A percentile compares a stretch with the other conserved stretches of the same genome.
phyloP scores from a whole-genome alignment of 2,797 vertebrate species.

The Ibycter americanus region DNA sequence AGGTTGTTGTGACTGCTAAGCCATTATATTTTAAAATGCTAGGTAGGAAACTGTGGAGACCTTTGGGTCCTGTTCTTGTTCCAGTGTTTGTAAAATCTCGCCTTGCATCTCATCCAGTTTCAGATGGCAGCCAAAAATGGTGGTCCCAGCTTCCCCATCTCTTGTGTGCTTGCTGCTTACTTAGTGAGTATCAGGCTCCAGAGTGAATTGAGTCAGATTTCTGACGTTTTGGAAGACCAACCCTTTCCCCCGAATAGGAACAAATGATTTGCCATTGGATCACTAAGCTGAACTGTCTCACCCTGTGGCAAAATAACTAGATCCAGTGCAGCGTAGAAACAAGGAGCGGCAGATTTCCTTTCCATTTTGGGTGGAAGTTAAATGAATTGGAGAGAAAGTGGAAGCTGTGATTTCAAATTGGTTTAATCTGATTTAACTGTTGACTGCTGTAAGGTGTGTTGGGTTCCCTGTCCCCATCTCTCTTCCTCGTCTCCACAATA shows the following conservation, averaged over 20 bases:
- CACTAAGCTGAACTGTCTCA: background rate
- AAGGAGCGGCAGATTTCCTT: background rate
- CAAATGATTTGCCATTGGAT: background rate
- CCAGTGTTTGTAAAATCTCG: background rate
- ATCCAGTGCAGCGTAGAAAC: background rate
- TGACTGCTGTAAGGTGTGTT: background rate
- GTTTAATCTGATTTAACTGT: background rate
- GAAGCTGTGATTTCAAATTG: background rate
- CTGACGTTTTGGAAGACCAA: background rate
- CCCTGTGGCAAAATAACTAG: background rate
- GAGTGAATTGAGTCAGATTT: background rate
- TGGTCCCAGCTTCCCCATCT: background rate
- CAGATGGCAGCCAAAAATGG: background rate
- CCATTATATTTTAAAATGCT: background rate
- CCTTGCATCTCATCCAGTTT: background rate
- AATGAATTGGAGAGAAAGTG: background rate
- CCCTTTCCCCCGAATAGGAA: background rate
- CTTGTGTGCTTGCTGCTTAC: background rate
- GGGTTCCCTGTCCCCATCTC: background rate
- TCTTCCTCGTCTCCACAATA: background rate
- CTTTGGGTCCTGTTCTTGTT: background rate
- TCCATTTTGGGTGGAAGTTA: background rate
- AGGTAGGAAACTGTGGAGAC: background rate
- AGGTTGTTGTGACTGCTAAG: background rate
- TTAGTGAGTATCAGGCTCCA: background rate